These are phyloP conservation scores for Apomyelois bistriatella DNA, from an alignment of 2,888 invertebrate species.

Conservation along the genomic window DNA sequence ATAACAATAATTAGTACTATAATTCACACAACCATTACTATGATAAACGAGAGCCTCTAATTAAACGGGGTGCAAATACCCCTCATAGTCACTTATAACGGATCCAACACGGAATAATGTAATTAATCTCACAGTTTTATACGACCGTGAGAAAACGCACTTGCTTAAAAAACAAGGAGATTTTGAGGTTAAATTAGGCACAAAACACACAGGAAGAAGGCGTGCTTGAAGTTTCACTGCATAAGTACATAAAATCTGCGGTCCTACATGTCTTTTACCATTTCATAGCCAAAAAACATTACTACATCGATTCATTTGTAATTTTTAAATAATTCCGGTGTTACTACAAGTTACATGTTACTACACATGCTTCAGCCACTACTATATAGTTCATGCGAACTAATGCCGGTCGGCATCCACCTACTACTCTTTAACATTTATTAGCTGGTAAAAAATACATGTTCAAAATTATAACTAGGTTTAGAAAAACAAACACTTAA, in stretches of 20 bases:
- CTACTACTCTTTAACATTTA: too few relatives aligned
- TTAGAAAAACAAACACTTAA: too few relatives aligned
- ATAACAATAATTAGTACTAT: slow-evolving; percentile 54
- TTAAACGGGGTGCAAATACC: slow-evolving; percentile 62
- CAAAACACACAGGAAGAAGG: neutral
- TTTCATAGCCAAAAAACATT: too few relatives aligned
- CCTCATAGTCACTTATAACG: slow-evolving; percentile 63
- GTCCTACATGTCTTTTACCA: too few relatives aligned
- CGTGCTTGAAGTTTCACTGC: neutral
- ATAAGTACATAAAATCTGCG: neutral
- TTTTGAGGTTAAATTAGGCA: slow-evolving; percentile 13
- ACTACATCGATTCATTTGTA: too few relatives aligned
- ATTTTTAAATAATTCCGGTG: too few relatives aligned
- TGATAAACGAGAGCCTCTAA: slow-evolving; percentile 69
- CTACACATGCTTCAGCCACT: too few relatives aligned
- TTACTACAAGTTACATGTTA: too few relatives aligned
- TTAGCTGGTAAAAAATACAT: too few relatives aligned
- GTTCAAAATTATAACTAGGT: too few relatives aligned
- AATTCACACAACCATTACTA: slow-evolving; percentile 56
- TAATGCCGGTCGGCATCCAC: too few relatives aligned
- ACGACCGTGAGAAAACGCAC: slow-evolving; percentile 65
- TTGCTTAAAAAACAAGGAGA: slow-evolving; percentile 35
- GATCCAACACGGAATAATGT: slow-evolving; percentile 73
- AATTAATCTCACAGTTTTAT: slow-evolving; percentile 58
- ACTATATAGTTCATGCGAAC: too few relatives aligned